phyloP scores from a whole-genome alignment of 2,888 invertebrate genomes.

The Temnothorax ravouxi region DNA sequence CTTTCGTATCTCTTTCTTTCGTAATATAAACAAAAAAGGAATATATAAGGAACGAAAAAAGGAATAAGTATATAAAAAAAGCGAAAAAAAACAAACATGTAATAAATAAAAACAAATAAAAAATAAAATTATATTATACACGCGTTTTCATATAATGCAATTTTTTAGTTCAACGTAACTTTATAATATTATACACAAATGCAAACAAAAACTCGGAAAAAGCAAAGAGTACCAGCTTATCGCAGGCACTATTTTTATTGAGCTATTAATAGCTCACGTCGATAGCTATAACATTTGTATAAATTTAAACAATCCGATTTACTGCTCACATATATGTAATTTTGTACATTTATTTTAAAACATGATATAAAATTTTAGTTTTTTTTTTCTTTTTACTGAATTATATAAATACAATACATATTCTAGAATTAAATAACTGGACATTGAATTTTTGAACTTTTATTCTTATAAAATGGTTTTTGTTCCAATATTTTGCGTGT shows the following conservation, averaged over 20 bases:
- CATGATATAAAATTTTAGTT: background rate
- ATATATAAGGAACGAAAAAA: background rate
- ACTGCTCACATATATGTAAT: background rate
- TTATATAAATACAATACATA: slow-evolving; percentile 3
- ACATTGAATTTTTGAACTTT: background rate
- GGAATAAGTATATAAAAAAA: background rate
- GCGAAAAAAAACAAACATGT: background rate
- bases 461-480: background rate
- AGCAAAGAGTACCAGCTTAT: background rate
- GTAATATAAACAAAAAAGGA: background rate
- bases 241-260: background rate
- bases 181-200: background rate
- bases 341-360: background rate
- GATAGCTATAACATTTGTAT: background rate
- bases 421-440: background rate
- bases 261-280: background rate
- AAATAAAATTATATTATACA: background rate
- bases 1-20: background rate
- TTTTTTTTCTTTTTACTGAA: background rate
- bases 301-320: background rate
- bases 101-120: background rate
- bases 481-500: too few species aligned
- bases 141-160: background rate
- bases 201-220: background rate
- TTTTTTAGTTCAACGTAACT: background rate